Evolutionary conservation across 1,140 invertebrate species (phyloP), one percentile per base, ranked within the genome.

Genomic region (Drosophila pallidifrons): DNA sequence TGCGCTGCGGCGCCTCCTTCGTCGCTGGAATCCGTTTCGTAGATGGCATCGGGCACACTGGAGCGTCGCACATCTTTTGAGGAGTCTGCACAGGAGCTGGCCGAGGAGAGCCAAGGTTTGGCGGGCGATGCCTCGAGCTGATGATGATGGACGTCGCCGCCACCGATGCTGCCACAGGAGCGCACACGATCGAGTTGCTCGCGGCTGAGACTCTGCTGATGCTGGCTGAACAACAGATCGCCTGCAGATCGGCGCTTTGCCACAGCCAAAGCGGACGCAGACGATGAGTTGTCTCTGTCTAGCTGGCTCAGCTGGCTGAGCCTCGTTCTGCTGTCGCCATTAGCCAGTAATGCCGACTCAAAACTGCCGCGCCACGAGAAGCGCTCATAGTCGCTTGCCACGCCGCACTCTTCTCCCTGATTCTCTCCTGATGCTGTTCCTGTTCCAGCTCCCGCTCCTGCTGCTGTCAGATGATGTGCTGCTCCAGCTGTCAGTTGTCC

Each of bases 281-380:
- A 95, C 32, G 94, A 94, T 74, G 94, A 95, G 46, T 93, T 94
- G 87, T 96, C 96, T 46, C 94, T 94, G 16, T 96, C 95, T 47
- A 25, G 95, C 71, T 88, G 82, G 54, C 82, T 91, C 93, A 47
- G 96, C 93, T 52, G 96, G 95, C 30, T 91, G 81, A 97, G 92
- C 75, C 96, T 96, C 10, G 96, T 96, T 61, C 96, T 94, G 1
- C 96, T 97, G 88, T 97, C 97, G 28, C 95, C 95, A 38, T 95
- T 95, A 10, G 96, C 96, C 91, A 97, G 95, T 38, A 98, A 92
- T 7, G 97, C 96, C 3, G 96, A 97, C 88, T 98, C 97, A 93
- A 98, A 98, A 92, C 97, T 97, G 59, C 97, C 97, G 68, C 97
- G 94, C 97, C 97, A 98, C 64, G 96, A 97, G 93, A 97, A 97